Base-by-base conservation (phyloP, 2,113 vertebrate genomes). In the Xyrauchen texanus region DNA sequence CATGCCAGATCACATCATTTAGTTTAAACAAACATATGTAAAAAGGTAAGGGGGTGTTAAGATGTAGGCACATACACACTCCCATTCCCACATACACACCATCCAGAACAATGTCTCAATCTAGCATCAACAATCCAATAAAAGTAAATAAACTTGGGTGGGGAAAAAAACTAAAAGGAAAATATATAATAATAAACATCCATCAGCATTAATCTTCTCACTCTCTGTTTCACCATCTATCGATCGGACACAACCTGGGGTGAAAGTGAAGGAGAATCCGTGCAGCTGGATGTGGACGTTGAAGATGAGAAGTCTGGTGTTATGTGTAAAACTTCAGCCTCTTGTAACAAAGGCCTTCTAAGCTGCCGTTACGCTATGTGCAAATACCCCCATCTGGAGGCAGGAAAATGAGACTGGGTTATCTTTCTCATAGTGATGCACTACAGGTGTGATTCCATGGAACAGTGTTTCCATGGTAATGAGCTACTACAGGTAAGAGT, bases 321-420 rank as follows among this genome's bases (percentile, higher is more conserved):
- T n/a, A 15, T 90, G 90, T 90, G 89, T 83, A 91, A 77, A 79
- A 77, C 73, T 76, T 42, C 72, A 75, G 85, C 83, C 70, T 84
- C 87, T 66, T 68, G 80, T 81, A 75, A 34, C 21, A 89, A 92
- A 91, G 91, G 87, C 89, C 93, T 76, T 80, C 92, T 89, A 89
- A 95, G 94, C 96, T 95, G 93, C 95, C 94, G 90, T 86, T 34
- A 92, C 91, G 90, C 88, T 91, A 92, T 96, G 95, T 96, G 96
- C 95, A 96, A 95, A 96, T 79, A 89, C 83, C 88, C 84, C 72
- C 83, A 60, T 44, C 55, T 70, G 21, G 74, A 72, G 69, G 70
- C 42, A 42, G 76, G 74, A 46, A 34, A 63, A 51, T 66, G 83
- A 77, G 68, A 70, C 79, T 21, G 80, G 79, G 60, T 84, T 79